Evolutionary conservation across 2,888 invertebrate species (phyloP).

Genomic region (Macaria notata): DNA sequence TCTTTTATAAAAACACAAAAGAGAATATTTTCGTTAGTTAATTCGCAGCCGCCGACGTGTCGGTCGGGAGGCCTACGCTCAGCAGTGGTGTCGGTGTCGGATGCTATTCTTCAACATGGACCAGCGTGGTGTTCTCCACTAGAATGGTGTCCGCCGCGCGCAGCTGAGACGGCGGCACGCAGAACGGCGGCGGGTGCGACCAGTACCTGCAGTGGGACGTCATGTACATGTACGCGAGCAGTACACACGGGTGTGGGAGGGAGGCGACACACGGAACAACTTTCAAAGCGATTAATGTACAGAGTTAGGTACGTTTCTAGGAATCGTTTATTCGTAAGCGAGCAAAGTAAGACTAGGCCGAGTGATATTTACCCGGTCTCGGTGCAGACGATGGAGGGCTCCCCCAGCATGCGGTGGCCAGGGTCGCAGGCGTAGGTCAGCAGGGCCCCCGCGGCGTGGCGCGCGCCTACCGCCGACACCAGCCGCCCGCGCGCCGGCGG

Average conservation of each 20-base stretch:
- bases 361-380: constrained; percentile 83
- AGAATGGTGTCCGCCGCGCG: constrained; percentile 64
- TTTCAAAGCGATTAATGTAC: neutral
- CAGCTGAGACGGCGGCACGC: constrained; percentile 73
- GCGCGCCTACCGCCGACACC: constrained; percentile 69
- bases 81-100: too few relatives aligned
- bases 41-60: too few relatives aligned
- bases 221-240: neutral
- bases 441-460: constrained; percentile 90
- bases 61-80: too few relatives aligned
- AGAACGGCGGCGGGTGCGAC: constrained; percentile 93
- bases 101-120: constrained; percentile 58
- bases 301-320: too few relatives aligned
- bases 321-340: too few relatives aligned
- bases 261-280: neutral
- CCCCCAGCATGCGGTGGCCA: constrained; percentile 81
- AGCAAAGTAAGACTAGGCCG: too few relatives aligned
- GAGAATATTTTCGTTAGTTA: too few relatives aligned
- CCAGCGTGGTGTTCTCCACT: constrained; percentile 67
- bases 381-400: constrained; percentile 92
- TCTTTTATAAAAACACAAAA: too few relatives aligned
- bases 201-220: constrained; percentile 75
- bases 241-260: neutral
- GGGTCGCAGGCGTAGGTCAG: constrained; percentile 86
- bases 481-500: constrained; percentile 86